Percentiles rank a stretch among this genome's conserved stretches.
These are phyloP conservation scores for Metopolophium dirhodum DNA, from an alignment of 1,140 invertebrate species.

Conservation along the genomic window DNA sequence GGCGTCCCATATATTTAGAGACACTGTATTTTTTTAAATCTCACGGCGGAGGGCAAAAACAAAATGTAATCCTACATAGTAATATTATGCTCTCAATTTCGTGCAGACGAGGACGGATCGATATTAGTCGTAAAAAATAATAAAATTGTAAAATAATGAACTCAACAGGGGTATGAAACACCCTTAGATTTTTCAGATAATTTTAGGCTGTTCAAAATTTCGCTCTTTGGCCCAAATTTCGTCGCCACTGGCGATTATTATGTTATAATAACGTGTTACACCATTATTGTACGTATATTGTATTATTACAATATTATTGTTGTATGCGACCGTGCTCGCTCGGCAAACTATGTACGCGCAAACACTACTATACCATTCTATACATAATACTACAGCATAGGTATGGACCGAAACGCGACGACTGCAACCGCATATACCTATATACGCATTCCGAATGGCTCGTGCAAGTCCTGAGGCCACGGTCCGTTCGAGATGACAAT, in stretches of 20 bases:
- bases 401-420: not conserved
- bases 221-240: not conserved
- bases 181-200: not conserved
- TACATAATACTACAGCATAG: not conserved
- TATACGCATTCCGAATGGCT: conserved; percentile 21
- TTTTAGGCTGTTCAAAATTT: not conserved
- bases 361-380: not conserved
- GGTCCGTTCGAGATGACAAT: not conserved
- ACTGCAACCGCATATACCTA: not conserved
- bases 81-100: no score
- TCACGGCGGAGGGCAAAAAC: not conserved
- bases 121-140: no score
- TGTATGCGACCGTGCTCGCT: not conserved
- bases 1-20: not conserved
- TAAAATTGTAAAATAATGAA: not conserved
- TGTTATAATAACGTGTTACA: not conserved
- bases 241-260: not conserved
- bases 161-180: not conserved
- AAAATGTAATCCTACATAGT: no score
- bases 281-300: no score
- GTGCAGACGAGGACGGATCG: no score
- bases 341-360: not conserved
- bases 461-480: conserved; percentile 1
- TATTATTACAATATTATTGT: not conserved
- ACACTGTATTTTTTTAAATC: not conserved